Base-by-base conservation (phyloP, 2,888 invertebrate genomes). In the Kuschelorhynchus macadamiae region DNA sequence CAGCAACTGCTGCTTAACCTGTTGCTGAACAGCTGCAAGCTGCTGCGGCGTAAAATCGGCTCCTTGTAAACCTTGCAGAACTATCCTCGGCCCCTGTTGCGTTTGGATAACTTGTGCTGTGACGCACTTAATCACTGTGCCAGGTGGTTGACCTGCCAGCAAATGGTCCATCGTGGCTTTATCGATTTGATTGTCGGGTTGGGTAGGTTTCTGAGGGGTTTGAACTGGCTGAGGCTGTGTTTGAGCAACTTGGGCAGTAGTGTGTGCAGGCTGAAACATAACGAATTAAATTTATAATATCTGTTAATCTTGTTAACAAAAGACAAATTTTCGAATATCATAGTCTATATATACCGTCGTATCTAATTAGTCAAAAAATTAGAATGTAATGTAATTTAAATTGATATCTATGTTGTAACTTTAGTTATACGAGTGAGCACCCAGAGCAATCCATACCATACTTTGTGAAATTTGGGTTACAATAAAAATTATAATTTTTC, bases 71-170 rank as follows among this genome's bases (percentile, higher is more conserved):
- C 95, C 95, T 81, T 95, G 94, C 57, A 95, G 83, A 9, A 95
- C 93, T 74, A 95, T 95, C 75, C 94, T 89, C 2, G 95, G 94
- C 0, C 95, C 94, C 76, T 92, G 92, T 63, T 89, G 90, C 0
- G 94, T 94, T 82, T 93, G 93, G 81, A 94, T 91, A 7, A 94
- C 92, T 85, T 94, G 93, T 0, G 94, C 94, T 0, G 94, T 94
- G 5, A 94, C 94, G 75, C 94, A 93, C 81, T 94, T 94, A 66
- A 95, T 93, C 0, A 94, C 89, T 0, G 94, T 94, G 56, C 94
- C 94, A 0, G 93, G 92, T 2, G 94, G 94, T 81, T 94, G 94
- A 1, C 92, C 93, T 21, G 88, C 89, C 16, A 94, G 81, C 1
- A 94, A 84, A 8, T 90, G 89, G 74, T 92, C 91, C 79, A 93